Base-by-base conservation (phyloP, 2,888 invertebrate genomes). In the Cheilosia pagana region DNA sequence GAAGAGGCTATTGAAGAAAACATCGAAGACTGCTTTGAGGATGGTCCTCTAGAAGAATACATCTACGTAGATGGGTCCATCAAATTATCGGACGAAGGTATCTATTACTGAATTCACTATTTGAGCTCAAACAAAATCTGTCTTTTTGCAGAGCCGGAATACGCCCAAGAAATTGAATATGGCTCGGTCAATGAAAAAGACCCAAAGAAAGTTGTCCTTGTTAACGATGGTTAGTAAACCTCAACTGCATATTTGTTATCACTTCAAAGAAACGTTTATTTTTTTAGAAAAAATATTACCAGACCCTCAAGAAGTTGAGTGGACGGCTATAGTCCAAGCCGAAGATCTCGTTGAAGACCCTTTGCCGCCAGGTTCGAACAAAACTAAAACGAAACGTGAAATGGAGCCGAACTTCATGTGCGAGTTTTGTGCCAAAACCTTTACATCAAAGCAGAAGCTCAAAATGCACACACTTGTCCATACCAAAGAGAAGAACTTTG, bases 381-480 rank as follows among this genome's bases (percentile, higher is more conserved):
- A 74, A 48, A 10, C 68, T 43, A n/a, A 39, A 2, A 12, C 25
- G 2, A 77, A 25, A 14, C 67, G 55, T 0, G 0, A 31, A 3
- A 10, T 19, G 23, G 19, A 19, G 1, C 65, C 6, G 41, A 71
- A 39, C 50, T 77, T 35, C 68, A 68, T 81, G 19, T 88, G 88
- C 41, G 43, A 70, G 55, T 62, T 85, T 12, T 88, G 88, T 48
- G 86, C 87, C 0, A 87, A 87, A 43, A 75, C 57, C 3, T 87
- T 87, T 19, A 12, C 81, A 3, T 52, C 87, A 7, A 85, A 86
- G 19, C 82, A 87, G 6, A 87, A 87, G 48, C 79, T 88, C 0
- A 68, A 81, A 41, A 53, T 74, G 23, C 88, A 88, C 52, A 62
- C 53, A 1, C 63, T 87, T 16, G 76, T 86, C 8, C 87, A 86